Evolutionary conservation across 37 sponge, comb jelly and placozoan genomes (phyloP), one percentile per base, ranked within the genome.

Genomic region (Ianthella basta): DNA sequence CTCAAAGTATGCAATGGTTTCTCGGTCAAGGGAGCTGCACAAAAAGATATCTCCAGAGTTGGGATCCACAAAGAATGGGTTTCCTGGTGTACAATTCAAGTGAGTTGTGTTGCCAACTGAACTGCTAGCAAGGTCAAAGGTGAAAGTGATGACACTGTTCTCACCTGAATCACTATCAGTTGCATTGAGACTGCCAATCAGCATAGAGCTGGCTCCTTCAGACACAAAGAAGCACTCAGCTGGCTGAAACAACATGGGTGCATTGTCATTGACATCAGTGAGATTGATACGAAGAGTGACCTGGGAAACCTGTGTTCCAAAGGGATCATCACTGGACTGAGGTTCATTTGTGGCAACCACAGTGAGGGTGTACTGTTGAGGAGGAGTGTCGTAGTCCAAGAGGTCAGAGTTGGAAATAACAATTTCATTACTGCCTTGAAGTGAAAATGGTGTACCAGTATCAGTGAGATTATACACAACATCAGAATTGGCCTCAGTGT

Each of bases 241-340:
- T 44, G 95, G 83, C 35, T 41, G 44, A 55, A 50, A 18, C 55
- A 96, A 88, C 1, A 77, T 25, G 0, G 97, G 97, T 60, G 85
- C 59, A 80, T 89, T 87, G 56, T 96, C 97, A 78, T 91, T 91
- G n/a, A 84, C 82, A 83, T 96, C 92, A 18, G 27, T 65, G 20
- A 94, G 23, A 57, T 66, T 79, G 15, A 94, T 80, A 55, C 4
- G 29, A 18, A 90, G 83, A 18, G 32, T 59, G 16, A 79, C 70
- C n/a, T 40, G 64, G 14, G 83, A 40, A 41, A 29, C 56, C 40
- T 87, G 91, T 15, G 79, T 80, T 6, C 15, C 82, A 75, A 90
- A 90, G n/a, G 53, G 15, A 8, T 67, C 56, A 69, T 35, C 12
- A 12, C 23, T 16, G 50, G 35, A 64, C 61, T 72, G 57, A 29